Conservation (phyloP, 2,797 vertebrate species). For the Morelia viridis region DNA sequence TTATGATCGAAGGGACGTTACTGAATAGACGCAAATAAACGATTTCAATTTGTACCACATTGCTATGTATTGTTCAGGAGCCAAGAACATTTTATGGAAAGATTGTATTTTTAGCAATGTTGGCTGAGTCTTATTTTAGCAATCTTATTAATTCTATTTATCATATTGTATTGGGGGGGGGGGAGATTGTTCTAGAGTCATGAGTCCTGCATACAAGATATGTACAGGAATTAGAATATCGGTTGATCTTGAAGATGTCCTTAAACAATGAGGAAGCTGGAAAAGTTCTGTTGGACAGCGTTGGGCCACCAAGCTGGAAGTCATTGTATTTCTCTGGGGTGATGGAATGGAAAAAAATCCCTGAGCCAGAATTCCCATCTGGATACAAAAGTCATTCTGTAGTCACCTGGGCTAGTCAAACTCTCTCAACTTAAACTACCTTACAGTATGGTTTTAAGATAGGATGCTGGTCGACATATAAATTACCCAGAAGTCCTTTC, state of each 20-base stretch:
- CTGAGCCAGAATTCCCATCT: not conserved
- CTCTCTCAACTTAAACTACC: not conserved
- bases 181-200: not conserved
- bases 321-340: not conserved
- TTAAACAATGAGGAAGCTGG: not conserved
- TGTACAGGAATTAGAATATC: not conserved
- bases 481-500: no score
- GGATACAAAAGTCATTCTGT: not conserved
- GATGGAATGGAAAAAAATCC: not conserved
- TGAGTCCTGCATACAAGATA: not conserved
- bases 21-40: not conserved
- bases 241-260: not conserved
- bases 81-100: not conserved
- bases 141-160: conserved; percentile 6
- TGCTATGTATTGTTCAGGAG: not conserved
- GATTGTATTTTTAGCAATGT: not conserved
- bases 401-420: not conserved
- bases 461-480: not conserved
- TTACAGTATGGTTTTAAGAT: not conserved
- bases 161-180: not conserved
- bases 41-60: not conserved
- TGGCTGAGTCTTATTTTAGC: not conserved
- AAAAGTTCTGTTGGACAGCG: not conserved
- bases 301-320: not conserved
- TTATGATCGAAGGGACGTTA: not conserved